These are phyloP conservation scores for Tetramorium alpestre DNA, from an alignment of 1,140 invertebrate species.

Conservation along the genomic window DNA sequence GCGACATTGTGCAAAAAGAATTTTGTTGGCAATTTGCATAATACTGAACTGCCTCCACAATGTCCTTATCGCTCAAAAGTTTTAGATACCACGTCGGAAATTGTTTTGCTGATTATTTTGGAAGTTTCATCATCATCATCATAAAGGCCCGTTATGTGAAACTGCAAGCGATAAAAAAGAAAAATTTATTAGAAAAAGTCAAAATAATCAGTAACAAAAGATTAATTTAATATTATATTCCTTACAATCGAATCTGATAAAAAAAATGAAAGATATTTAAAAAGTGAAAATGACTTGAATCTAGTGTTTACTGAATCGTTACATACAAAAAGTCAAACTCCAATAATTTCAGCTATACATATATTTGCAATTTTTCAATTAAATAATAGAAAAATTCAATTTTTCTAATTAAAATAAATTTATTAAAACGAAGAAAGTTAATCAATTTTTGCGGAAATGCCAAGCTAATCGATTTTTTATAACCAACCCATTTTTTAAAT, in stretches of 20 bases:
- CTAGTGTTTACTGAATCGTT: neutral
- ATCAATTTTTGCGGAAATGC: neutral
- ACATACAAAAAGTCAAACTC: neutral
- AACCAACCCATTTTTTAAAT: neutral
- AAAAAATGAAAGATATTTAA: neutral
- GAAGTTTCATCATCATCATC: constrained; percentile 60
- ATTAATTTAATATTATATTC: neutral
- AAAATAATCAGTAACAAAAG: neutral
- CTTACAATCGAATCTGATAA: neutral
- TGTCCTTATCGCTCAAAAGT: constrained; percentile 25
- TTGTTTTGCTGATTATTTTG: neutral
- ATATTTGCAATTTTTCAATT: neutral
- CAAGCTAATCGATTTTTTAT: neutral
- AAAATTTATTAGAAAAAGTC: neutral
- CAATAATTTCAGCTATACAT: neutral
- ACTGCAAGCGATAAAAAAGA: constrained; percentile 41
- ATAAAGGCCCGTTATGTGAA: constrained; percentile 59
- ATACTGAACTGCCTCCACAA: neutral
- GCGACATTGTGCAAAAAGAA: neutral
- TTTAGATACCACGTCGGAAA: constrained; percentile 63
- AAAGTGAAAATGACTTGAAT: neutral
- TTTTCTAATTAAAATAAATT: neutral
- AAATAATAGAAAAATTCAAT: no score
- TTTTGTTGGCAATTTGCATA: neutral
- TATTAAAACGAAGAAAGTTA: neutral